Evolutionary conservation across 2,888 invertebrate species (phyloP), one percentile per base, ranked within the genome.

Genomic region (Scaptomyza polygonia): DNA sequence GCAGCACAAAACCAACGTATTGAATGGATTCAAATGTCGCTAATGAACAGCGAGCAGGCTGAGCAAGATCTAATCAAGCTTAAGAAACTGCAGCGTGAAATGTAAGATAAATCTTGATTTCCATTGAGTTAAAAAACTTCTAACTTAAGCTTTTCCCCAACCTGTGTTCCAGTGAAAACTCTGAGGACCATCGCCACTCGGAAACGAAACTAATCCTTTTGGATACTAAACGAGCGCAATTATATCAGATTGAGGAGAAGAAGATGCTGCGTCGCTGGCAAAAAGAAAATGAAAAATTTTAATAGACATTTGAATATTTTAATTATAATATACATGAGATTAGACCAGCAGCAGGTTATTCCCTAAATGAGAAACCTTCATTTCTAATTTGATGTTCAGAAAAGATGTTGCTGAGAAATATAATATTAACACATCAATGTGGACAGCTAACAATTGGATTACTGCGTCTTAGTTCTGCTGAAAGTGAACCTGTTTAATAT

Each of bases 231-330:
- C 67, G 59, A 25, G 73, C 79, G 1, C 84, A 84, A 5, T 68
- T 88, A 5, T 57, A 79, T 48, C 84, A 84, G 55, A 88, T 84
- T 14, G 76, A 78, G 36, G 79, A 88, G 42, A 66, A 68, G 9
- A 68, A 67, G 47, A 57, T 54, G 0, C 12, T 61, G 5, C 63
- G 56, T 0, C 75, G 57, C 5, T 76, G 79, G 82, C 72, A 81
- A 14, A 40, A 14, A 14, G 36, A 25, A 36, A 30, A 12, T 54
- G 18, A 14, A 29, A 63, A 11, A 21, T 25, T 25, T 25, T 25
- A 25, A 21, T 2, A 21, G 3, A 5, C 25, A 25, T 2, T 5
- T 5, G 25, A 25, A 25, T 25, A 5, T 25, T 25, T 5, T 25
- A 25, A 25, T 25, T 25, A 25, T 25, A 25, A 25, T 3, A 25